phyloP scores from a whole-genome alignment of 2,888 invertebrate genomes.

The Lasioglossum vierecki region DNA sequence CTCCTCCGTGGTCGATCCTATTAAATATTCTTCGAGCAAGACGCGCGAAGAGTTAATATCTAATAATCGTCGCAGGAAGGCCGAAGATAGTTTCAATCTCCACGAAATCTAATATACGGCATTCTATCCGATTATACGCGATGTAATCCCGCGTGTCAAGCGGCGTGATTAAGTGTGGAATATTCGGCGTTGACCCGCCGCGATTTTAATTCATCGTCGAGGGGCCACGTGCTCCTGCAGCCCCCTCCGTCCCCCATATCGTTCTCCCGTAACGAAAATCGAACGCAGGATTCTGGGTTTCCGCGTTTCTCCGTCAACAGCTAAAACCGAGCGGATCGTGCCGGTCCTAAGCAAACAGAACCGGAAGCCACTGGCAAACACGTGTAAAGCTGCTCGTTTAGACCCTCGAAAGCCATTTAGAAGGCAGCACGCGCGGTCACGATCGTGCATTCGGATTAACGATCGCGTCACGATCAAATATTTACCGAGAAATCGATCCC shows the following conservation, averaged over 20 bases:
- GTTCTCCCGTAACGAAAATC: conserved; percentile 44
- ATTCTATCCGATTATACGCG: conserved; percentile 67
- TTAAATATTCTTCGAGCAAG: not conserved
- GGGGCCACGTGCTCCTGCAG: conserved; percentile 66
- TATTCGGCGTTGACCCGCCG: conserved; percentile 63
- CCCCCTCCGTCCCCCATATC: conserved; percentile 36
- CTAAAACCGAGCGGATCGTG: conserved; percentile 26
- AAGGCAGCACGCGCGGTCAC: conserved; percentile 52
- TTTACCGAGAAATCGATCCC: conserved; percentile 18
- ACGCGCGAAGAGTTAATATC: conserved; percentile 17
- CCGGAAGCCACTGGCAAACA: conserved; percentile 48
- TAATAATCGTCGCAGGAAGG: conserved; percentile 35
- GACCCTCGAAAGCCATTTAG: conserved; percentile 42
- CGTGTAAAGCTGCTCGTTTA: conserved; percentile 47
- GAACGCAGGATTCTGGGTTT: conserved; percentile 34
- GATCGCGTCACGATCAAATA: conserved; percentile 37
- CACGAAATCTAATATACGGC: conserved; percentile 60
- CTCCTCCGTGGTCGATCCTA: not conserved
- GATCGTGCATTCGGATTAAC: conserved; percentile 17
- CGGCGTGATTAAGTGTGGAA: conserved; percentile 64
- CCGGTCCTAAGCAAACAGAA: conserved; percentile 67
- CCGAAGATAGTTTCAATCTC: conserved; percentile 46
- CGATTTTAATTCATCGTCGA: conserved; percentile 68
- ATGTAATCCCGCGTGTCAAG: conserved; percentile 67
- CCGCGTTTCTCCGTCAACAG: conserved; percentile 36